A percentile compares a stretch with the other conserved stretches of the same genome.
Evolutionary conservation across 2,888 invertebrate species (phyloP).

Genomic region (Perizoma affinitatum): DNA sequence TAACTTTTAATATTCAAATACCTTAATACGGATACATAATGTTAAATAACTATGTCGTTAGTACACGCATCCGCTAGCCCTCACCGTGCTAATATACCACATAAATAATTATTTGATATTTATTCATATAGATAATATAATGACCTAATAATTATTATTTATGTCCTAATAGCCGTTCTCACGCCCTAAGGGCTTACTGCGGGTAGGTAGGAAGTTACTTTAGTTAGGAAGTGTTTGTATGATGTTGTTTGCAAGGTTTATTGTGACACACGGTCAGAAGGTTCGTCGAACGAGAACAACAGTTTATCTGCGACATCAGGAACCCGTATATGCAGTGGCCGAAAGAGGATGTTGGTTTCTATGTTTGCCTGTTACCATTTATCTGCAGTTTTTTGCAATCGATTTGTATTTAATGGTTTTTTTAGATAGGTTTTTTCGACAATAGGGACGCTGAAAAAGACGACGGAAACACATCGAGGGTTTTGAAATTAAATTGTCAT

Average conservation of each 20-base stretch:
- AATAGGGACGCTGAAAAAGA: too few species aligned
- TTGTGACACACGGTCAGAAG: constrained; percentile 14
- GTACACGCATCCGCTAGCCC: constrained; percentile 25
- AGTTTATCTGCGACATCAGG: background rate
- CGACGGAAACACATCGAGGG: too few species aligned
- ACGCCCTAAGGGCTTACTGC: constrained; percentile 17
- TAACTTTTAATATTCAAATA: too few species aligned
- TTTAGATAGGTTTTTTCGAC: too few species aligned
- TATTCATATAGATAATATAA: background rate
- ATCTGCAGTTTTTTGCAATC: too few species aligned
- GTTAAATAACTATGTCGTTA: constrained; percentile 11
- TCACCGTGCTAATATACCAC: constrained; percentile 5
- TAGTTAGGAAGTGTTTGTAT: background rate
- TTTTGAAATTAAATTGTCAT: too few species aligned
- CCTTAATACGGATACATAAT: constrained; percentile 3
- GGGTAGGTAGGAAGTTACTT: background rate
- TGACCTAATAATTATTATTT: constrained; percentile 17
- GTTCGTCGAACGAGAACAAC: background rate
- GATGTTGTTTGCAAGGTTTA: constrained; percentile 10
- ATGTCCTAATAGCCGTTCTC: constrained; percentile 20
- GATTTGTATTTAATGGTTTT: too few species aligned
- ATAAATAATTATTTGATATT: too few species aligned
- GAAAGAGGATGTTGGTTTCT: too few species aligned
- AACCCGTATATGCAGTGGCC: too few species aligned
- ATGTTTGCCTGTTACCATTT: too few species aligned